phyloP scores from a whole-genome alignment of 2,113 vertebrate genomes.

The Elachura formosa region DNA sequence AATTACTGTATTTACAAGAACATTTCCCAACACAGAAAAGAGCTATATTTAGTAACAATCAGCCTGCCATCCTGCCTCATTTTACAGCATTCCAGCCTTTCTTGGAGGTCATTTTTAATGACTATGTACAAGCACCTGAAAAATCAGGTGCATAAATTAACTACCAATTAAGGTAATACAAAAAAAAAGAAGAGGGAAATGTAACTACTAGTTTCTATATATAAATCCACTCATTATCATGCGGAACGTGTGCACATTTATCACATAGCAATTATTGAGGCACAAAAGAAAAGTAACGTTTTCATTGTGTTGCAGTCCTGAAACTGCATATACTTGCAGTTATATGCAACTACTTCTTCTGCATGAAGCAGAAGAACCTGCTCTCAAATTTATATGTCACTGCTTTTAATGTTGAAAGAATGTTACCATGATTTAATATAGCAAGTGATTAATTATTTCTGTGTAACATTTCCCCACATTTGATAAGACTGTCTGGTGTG shows the following conservation, averaged over 20 bases:
- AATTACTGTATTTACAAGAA: constrained; percentile 13
- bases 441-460: constrained; percentile 52
- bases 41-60: constrained; percentile 11
- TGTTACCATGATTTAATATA: constrained; percentile 6
- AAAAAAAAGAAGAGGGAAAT: constrained; percentile 29
- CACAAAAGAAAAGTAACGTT: constrained; percentile 25
- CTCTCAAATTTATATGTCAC: constrained; percentile 18
- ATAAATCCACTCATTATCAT: constrained; percentile 59
- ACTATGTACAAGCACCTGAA: constrained; percentile 60
- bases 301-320: constrained; percentile 16
- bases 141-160: constrained; percentile 76
- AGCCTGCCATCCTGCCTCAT: constrained; percentile 13
- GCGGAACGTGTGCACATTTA: constrained; percentile 42
- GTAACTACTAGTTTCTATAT: constrained; percentile 70
- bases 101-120: constrained; percentile 72
- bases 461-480: background rate
- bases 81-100: constrained; percentile 32
- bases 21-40: background rate
- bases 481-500: constrained; percentile 47
- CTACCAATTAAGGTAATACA: constrained; percentile 65
- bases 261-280: constrained; percentile 23
- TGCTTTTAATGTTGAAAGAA: constrained; percentile 9
- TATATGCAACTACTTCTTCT: too few species aligned
- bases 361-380: background rate
- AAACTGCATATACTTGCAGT: background rate